Base-by-base conservation (phyloP, 2,888 invertebrate genomes). In the Drosophila algonquin region DNA sequence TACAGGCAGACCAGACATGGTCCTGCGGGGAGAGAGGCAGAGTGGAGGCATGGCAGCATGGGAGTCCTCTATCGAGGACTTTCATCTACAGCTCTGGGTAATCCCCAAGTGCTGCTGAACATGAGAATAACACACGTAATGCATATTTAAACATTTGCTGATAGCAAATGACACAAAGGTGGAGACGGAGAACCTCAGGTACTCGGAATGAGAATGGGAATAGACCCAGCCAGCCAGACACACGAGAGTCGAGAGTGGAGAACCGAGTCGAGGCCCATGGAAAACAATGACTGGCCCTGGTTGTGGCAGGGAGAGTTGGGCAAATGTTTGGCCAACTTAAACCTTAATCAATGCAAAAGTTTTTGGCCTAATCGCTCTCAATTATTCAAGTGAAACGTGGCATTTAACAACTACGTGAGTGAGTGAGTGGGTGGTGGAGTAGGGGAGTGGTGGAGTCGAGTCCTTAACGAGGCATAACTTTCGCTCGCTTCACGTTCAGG, bases 361-460 rank as follows among this genome's bases (percentile, higher is more conserved):
- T 91, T 90, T 90, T 75, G 80, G 89, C 87, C 90, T 90, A 90
- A 90, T 90, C 90, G 90, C 85, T 90, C 89, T 89, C 90, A 90
- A 90, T 90, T 90, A 90, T 90, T 91, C 90, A 89, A 89, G 90
- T 89, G 91, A 87, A 91, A 90, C 90, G 90, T 90, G 91, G 89
- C 83, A 87, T 90, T 89, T 90, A 89, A 89, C 90, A 90, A 89
- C 84, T 87, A 83, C 90, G 89, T 90, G 90, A 86, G 82, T 50
- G 70, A 58, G 73, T 60, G 71, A 51, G 24, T 24, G 30, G 48
- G 60, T 12, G 40, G 44, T 55, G 52, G 62, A 21, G 2, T 30
- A 50, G 40, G 14, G 27, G 8, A 48, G 27, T 27, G 27, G 30
- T 10, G 27, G 8, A 48, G 27, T 27, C 7, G 30, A 30, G 63